Conservation (phyloP, 2,888 invertebrate species). For the Chamaedrilus cognettii region DNA sequence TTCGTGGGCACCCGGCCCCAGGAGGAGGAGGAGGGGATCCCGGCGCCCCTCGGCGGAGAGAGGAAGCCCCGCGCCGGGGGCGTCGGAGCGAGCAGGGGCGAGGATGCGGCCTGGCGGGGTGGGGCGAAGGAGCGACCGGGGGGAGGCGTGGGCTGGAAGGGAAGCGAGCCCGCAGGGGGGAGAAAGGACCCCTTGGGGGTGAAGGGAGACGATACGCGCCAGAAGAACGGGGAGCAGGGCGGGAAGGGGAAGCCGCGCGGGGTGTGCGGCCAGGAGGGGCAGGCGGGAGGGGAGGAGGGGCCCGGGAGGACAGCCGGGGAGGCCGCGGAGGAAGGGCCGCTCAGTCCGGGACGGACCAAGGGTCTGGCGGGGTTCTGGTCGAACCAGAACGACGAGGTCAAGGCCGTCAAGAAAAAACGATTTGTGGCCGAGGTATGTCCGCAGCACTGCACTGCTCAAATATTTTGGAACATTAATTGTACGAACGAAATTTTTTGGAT, state of each 20-base stretch:
- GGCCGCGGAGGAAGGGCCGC: neutral
- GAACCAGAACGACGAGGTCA: slow-evolving; percentile 11
- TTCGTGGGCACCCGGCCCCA: neutral
- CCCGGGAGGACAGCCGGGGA: neutral
- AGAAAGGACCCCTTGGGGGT: too few species aligned
- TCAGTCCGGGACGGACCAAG: slow-evolving; percentile 7
- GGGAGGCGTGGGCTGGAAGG: too few species aligned
- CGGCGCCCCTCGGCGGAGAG: neutral
- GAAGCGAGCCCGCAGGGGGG: slow-evolving; percentile 3
- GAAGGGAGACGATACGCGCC: too few species aligned
- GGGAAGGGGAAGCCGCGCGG: too few species aligned
- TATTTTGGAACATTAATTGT: too few species aligned
- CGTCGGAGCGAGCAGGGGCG: neutral
- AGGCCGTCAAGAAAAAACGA: slow-evolving; percentile 10
- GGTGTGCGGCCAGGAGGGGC: neutral
- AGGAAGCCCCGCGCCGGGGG: neutral
- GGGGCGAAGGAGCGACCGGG: too few species aligned
- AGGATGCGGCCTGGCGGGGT: too few species aligned
- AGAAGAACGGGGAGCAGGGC: too few species aligned
- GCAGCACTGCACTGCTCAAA: too few species aligned
- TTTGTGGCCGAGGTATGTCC: neutral
- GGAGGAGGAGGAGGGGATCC: neutral
- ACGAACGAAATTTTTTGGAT: too few species aligned
- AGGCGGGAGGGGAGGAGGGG: neutral
- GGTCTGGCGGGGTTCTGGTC: slow-evolving; percentile 17